Evolutionary conservation across 2,888 invertebrate species (phyloP).

Genomic region (Apotomis capreana): DNA sequence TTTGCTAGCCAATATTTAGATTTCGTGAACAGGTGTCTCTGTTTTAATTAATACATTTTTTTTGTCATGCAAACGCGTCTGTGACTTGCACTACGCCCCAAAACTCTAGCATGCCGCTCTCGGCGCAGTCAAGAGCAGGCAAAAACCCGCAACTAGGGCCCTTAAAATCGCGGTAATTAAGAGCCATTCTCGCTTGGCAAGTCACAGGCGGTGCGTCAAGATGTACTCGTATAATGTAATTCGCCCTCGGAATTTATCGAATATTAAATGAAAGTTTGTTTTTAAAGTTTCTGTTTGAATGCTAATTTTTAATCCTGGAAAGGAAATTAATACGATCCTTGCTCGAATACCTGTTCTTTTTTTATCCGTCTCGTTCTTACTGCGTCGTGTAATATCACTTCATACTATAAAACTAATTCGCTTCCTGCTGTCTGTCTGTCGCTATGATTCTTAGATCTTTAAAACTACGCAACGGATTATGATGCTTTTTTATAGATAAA

Average conservation of each 20-base stretch:
- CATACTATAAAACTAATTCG: no score
- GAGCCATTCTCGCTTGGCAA: slow-evolving; percentile 75
- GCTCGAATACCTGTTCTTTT: no score
- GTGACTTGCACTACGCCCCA: slow-evolving; percentile 52
- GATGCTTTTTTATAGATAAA: no score
- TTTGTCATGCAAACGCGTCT: background rate
- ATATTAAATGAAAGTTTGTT: slow-evolving; percentile 60
- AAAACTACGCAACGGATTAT: no score
- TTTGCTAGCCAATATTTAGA: no score
- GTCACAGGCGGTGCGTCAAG: slow-evolving; percentile 65
- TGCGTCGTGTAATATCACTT: no score
- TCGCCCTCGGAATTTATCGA: slow-evolving; percentile 65
- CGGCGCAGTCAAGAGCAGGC: slow-evolving; percentile 58
- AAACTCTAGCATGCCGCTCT: slow-evolving; percentile 65
- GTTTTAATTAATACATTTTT: no score
- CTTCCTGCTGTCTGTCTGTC: no score
- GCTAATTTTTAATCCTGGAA: slow-evolving; percentile 8
- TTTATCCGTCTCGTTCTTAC: no score
- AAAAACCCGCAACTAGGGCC: slow-evolving; percentile 70
- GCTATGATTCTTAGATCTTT: no score
- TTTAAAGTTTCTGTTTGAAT: slow-evolving; percentile 14
- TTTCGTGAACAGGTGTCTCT: no score
- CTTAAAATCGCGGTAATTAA: slow-evolving; percentile 75
- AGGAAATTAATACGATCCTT: background rate
- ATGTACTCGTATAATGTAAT: slow-evolving; percentile 43